These are phyloP conservation scores for Cloeon dipterum DNA, from an alignment of 2,888 invertebrate genomes.

Conservation along the genomic window DNA sequence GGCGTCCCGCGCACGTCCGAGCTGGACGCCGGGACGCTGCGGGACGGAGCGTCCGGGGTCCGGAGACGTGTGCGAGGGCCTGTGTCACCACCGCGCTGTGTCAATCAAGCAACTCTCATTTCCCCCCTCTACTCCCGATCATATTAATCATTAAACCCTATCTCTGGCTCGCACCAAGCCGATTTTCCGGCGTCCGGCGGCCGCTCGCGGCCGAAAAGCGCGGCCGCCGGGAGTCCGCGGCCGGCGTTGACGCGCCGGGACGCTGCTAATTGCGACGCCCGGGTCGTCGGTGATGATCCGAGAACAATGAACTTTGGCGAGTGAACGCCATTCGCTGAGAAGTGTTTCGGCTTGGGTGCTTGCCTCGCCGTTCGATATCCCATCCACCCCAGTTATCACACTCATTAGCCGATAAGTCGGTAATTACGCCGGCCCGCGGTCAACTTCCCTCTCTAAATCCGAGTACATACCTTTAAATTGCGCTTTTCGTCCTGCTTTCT, in stretches of 20 bases:
- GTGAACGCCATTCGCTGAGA: conserved; percentile 28
- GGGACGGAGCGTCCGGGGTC: too few species aligned
- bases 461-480: conserved; percentile 11
- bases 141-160: conserved; percentile 1
- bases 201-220: conserved; percentile 5
- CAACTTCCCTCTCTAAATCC: conserved; percentile 10
- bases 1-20: too few species aligned
- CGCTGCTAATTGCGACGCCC: conserved; percentile 1
- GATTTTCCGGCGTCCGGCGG: too few species aligned
- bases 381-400: background rate
- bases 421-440: conserved; percentile 13
- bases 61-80: too few species aligned
- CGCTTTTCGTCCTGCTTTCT: conserved; percentile 1
- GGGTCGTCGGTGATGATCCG: conserved; percentile 10
- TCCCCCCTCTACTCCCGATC: background rate
- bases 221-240: conserved; percentile 6
- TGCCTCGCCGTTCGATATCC: conserved; percentile 6
- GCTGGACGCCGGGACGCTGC: too few species aligned
- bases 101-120: background rate
- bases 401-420: conserved; percentile 3
- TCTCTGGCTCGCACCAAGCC: background rate
- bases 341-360: conserved; percentile 22
- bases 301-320: conserved; percentile 29
- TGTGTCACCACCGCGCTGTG: background rate
- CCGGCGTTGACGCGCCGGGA: background rate